phyloP scores from a whole-genome alignment of 1,140 invertebrate genomes.

The Lordiphosa mommai region DNA sequence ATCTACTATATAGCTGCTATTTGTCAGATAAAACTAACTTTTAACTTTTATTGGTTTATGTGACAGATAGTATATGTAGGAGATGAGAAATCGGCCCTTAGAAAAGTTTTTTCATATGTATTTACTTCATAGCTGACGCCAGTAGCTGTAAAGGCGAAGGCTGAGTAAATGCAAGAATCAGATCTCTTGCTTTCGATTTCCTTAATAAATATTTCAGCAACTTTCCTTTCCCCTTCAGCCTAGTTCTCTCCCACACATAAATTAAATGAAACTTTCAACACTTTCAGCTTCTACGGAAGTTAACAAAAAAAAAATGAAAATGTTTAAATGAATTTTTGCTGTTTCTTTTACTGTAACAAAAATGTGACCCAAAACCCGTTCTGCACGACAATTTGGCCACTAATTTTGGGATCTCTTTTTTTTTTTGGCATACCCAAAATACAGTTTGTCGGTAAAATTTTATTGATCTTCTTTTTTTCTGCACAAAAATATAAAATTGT shows the following conservation, averaged over 20 bases:
- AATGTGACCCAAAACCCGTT: slow-evolving; percentile 60
- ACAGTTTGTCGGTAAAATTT: slow-evolving; percentile 75
- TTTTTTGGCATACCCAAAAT: slow-evolving; percentile 49
- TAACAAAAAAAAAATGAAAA: slow-evolving; percentile 26
- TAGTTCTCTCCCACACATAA: slow-evolving; percentile 13
- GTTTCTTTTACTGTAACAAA: slow-evolving; percentile 34
- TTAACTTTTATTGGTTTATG: too few species aligned
- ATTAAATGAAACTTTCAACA: slow-evolving; percentile 33
- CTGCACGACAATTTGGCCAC: slow-evolving; percentile 66
- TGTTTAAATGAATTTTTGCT: slow-evolving; percentile 42
- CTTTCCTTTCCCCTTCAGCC: background rate
- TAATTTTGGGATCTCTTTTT: slow-evolving; percentile 48
- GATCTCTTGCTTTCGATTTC: too few species aligned
- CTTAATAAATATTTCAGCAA: too few species aligned
- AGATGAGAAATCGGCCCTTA: too few species aligned
- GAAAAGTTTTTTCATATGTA: too few species aligned
- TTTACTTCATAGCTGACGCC: too few species aligned
- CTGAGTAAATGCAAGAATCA: too few species aligned
- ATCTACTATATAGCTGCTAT: too few species aligned
- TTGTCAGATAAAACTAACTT: too few species aligned
- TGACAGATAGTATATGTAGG: too few species aligned
- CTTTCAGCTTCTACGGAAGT: slow-evolving; percentile 30
- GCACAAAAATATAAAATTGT: slow-evolving; percentile 75
- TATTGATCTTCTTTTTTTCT: slow-evolving; percentile 66
- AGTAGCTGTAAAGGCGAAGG: too few species aligned